A percentile compares a stretch with the other conserved stretches of the same genome.
phyloP scores from a whole-genome alignment of 2,888 invertebrate species.

The Drosophila lutescens region DNA sequence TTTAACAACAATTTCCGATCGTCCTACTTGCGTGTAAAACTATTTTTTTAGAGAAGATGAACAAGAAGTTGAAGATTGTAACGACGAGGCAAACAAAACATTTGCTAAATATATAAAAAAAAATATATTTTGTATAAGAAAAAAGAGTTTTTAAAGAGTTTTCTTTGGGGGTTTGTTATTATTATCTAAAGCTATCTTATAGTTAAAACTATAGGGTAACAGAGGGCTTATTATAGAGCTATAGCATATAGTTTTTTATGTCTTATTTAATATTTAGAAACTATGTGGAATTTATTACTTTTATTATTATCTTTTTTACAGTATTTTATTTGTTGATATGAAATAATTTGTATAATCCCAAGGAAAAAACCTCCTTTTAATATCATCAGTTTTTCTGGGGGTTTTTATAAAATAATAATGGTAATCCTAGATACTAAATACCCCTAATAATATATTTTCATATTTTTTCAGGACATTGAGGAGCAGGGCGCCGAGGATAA shows the following conservation, averaged over 20 bases:
- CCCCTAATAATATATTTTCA: too few species aligned
- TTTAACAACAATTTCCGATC: constrained; percentile 43
- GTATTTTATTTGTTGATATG: too few species aligned
- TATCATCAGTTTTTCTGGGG: not conserved
- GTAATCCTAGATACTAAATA: too few species aligned
- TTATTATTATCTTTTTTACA: too few species aligned
- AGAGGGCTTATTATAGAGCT: too few species aligned
- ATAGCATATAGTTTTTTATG: too few species aligned
- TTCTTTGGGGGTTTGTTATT: not conserved
- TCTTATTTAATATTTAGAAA: too few species aligned
- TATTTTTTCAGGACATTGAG: constrained; percentile 75
- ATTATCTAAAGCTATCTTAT: too few species aligned
- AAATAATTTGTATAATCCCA: too few species aligned
- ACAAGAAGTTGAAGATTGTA: constrained; percentile 29
- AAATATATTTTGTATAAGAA: constrained; percentile 72
- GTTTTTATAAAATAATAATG: too few species aligned
- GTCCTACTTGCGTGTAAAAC: constrained; percentile 55
- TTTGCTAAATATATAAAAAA: constrained; percentile 57
- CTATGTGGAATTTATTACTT: too few species aligned
- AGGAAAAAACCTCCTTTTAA: not conserved
- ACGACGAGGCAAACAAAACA: constrained; percentile 49
- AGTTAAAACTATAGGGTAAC: too few species aligned
- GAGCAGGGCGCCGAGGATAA: constrained; percentile 82
- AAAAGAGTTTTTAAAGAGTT: not conserved
- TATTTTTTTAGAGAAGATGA: constrained; percentile 50